Evolutionary conservation across 2,888 invertebrate genomes (phyloP), one percentile per base, ranked within the genome.

Genomic region (Shargacucullia verbasci): DNA sequence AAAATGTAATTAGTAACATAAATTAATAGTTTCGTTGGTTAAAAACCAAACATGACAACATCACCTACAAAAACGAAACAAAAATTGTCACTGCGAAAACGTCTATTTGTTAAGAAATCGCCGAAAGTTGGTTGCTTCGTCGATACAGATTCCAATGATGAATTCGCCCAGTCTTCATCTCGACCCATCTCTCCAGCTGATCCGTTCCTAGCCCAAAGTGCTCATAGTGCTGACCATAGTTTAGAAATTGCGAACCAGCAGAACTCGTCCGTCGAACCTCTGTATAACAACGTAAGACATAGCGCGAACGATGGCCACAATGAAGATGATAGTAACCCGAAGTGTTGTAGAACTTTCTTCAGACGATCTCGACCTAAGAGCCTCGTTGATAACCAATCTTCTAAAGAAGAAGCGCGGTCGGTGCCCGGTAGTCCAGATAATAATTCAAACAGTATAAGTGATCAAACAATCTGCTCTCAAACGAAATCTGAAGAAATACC

Each of bases 91-190:
- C 80, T 94, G 72, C 89, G 94, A 34, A 94, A 94, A 78, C 88
- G 94, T 45, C 73, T 94, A 59, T 92, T 94, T 73, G 94, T 94
- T 52, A 94, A 94, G 79, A 94, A 94, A 76, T 94, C 94, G 5
- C 94, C 94, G 33, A 94, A 92, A 90, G 94, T 94, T 74, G 94
- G 94, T 59, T 94, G 94, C 82, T 90, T 89, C 85, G 89, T 93
- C 61, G 94, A 94, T 79, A 87, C 91, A 49, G 94, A 93, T 81
- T 94, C 92, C 31, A 90, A 90, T 70, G 92, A 92, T 69, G 94
- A 93, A 84, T 89, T 88, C 58, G 80, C 78, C 59, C 91, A 90
- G 67, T 87, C 90, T 59, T 78, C 87, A 39, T 94, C 94, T 41
- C 87, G 94, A 48, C 92, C 94, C n/a, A 91, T 90, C 70, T 94